Conservation (phyloP, 2,797 vertebrate species). For the Anguilla pacifica region DNA sequence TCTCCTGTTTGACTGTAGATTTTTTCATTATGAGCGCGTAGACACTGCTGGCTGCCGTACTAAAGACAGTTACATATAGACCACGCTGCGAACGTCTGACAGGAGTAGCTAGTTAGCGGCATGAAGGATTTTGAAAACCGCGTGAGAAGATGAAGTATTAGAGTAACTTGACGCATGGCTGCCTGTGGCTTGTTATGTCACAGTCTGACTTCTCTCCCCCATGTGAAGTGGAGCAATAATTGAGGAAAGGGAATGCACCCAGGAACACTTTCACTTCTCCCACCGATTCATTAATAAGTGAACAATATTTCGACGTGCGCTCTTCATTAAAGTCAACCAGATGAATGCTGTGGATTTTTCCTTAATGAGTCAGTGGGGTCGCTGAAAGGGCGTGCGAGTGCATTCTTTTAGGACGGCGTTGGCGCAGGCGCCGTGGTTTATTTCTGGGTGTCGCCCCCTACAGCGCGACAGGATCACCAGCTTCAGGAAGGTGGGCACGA, state of each 20-base stretch:
- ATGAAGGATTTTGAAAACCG: neutral
- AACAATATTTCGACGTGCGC: neutral
- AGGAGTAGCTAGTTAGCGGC: neutral
- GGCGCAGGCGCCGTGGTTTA: neutral
- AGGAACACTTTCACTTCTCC: neutral
- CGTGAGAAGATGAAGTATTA: neutral
- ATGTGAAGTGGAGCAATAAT: neutral
- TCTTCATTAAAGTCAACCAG: neutral
- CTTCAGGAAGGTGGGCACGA: slow-evolving; percentile 87
- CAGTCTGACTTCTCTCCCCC: slow-evolving; percentile 39
- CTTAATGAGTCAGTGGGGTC: neutral
- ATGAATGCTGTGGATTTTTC: neutral
- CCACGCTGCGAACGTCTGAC: neutral
- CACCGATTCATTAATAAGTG: neutral
- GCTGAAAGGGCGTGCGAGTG: neutral
- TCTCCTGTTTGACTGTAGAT: neutral
- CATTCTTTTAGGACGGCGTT: neutral
- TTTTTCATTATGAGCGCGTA: neutral
- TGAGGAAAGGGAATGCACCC: neutral
- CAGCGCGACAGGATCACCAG: slow-evolving; percentile 96
- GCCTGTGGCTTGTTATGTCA: neutral
- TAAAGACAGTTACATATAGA: neutral
- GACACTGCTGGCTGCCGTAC: neutral
- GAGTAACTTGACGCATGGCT: neutral
- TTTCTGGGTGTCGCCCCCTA: slow-evolving; percentile 47